Percentiles rank a stretch among this genome's conserved stretches.
These are phyloP conservation scores for Ochotona princeps DNA, from an alignment of 2,113 vertebrate genomes.

Conservation along the genomic window DNA sequence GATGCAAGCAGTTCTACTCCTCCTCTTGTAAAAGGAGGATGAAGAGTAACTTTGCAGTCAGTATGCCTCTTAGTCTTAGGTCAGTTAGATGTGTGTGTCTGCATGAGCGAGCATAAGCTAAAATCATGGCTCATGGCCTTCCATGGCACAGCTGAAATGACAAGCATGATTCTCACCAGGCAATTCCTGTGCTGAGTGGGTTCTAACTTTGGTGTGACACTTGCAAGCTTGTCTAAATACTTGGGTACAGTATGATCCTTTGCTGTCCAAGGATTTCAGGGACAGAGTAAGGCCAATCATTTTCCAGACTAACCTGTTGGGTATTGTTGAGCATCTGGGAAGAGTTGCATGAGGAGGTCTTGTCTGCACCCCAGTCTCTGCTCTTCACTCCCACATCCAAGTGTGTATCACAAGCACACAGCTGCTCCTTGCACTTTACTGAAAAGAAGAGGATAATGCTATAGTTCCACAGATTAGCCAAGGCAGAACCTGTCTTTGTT, in stretches of 20 bases:
- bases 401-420: rapidly evolving
- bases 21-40: background rate
- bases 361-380: background rate
- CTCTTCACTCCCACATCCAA: background rate
- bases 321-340: background rate
- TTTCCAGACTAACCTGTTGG: background rate
- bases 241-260: background rate
- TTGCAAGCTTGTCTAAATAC: background rate
- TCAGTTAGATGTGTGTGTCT: background rate
- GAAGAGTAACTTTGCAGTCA: background rate
- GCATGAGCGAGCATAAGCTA: background rate
- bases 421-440: background rate
- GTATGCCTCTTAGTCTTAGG: background rate
- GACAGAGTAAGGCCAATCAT: background rate
- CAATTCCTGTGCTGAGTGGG: background rate
- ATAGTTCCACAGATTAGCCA: background rate
- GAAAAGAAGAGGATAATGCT: background rate
- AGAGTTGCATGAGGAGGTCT: background rate
- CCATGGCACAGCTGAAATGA: background rate
- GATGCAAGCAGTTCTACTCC: background rate
- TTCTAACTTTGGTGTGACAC: background rate
- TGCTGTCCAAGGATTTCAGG: background rate
- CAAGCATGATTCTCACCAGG: background rate
- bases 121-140: background rate
- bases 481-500: background rate